Evolutionary conservation across 2,113 vertebrate species (phyloP), one percentile per base, ranked within the genome.

Genomic region (Aythya baeri): DNA sequence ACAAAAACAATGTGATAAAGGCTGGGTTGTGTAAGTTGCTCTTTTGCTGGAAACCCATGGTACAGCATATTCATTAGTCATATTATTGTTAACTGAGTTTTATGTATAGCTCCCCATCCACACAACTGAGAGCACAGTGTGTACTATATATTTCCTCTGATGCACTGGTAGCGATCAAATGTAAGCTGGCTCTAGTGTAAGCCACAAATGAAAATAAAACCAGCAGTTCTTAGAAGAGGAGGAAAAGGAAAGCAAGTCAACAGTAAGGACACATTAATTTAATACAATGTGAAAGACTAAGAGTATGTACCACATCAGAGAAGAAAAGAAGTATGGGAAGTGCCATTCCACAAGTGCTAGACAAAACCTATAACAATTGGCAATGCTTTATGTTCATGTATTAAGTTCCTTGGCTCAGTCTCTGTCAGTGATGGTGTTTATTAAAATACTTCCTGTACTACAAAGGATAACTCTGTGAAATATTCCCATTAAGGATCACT

Each of bases 1-100:
- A 86, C 82, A 72, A 93, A 96, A 97, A 94, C 91, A 96, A 87
- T 58, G 76, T 84, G 93, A 77, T 95, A 92, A 91, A 96, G 84
- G 44, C 86, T 87, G 92, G 55, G 71, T 44, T 93, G 76, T 89
- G 49, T 15, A 29, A 71, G 29, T 52, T 93, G 82, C 54, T 88
- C 49, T 94, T 94, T 94, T 92, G 22, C 71, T 89, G 86, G 74
- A 95, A 92, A 68, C 55, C 41, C 86, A 15, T 73, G 75, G 59
- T 73, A 61, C 71, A 79, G 62, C 11, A 11, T 82, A 88, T 92
- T 94, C 80, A 93, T 96, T 93, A 91, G 80, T 96, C 89, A 91
- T 83, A 77, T 91, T 93, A 93, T 83, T 93, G 44, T 74, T 86
- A 83, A 80, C 49, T 36, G 73, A 83, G n/a, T 77, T 85, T 90